Evolutionary conservation across 2,113 vertebrate species (phyloP).

Genomic region (Gobio gobio): DNA sequence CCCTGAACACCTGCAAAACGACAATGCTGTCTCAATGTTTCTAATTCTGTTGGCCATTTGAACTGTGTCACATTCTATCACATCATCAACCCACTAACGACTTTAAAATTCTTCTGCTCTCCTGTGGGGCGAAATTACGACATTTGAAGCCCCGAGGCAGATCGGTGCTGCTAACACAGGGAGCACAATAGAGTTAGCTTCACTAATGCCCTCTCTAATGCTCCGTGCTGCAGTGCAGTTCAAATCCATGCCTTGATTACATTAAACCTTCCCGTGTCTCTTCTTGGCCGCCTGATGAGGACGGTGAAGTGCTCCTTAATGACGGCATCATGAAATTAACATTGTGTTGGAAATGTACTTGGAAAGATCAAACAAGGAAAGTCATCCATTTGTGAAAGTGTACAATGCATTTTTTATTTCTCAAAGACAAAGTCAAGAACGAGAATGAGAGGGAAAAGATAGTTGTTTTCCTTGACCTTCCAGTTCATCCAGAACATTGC

Average conservation of each 20-base stretch:
- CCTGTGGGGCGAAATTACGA: constrained; percentile 27
- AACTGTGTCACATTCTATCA: constrained; percentile 42
- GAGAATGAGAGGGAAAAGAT: background rate
- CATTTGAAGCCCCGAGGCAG: constrained; percentile 27
- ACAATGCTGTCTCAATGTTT: constrained; percentile 14
- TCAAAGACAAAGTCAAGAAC: background rate
- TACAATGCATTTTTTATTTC: background rate
- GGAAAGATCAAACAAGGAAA: constrained; percentile 47
- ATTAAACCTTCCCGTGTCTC: constrained; percentile 46
- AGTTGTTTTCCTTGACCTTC: background rate
- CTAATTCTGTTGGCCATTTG: constrained; percentile 41
- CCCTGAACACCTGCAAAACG: constrained; percentile 20
- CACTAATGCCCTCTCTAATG: constrained; percentile 41
- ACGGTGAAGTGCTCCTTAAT: constrained; percentile 57
- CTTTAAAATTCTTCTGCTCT: constrained; percentile 42
- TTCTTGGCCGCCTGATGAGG: constrained; percentile 39
- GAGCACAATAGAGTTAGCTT: constrained; percentile 49
- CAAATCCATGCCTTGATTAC: constrained; percentile 53
- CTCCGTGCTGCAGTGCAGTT: constrained; percentile 20
- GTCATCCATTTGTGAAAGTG: background rate
- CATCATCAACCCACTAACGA: constrained; percentile 38
- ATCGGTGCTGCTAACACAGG: constrained; percentile 22
- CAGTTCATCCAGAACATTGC: background rate
- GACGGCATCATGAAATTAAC: constrained; percentile 46
- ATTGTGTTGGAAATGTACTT: constrained; percentile 43